Evolutionary conservation across 2,797 vertebrate species (phyloP).

Genomic region (Argentina silus): DNA sequence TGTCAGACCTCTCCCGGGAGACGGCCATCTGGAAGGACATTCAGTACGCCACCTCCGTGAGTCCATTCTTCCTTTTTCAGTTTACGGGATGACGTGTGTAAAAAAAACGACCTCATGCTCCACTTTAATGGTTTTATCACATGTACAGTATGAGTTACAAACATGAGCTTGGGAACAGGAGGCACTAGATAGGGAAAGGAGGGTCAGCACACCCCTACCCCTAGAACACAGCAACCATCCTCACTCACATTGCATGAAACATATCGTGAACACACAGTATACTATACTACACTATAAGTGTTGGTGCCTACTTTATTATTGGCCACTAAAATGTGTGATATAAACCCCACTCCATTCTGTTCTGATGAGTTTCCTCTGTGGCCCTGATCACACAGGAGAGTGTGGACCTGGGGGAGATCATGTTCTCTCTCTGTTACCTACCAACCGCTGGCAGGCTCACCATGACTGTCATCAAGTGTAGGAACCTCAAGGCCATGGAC

Average conservation of each 20-base stretch:
- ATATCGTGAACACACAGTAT: no score
- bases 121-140: neutral
- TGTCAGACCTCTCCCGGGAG: slow-evolving; percentile 83
- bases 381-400: slow-evolving; percentile 75
- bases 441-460: slow-evolving; percentile 89
- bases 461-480: slow-evolving; percentile 87
- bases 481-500: slow-evolving; percentile 91
- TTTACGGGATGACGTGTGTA: no score
- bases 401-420: slow-evolving; percentile 89
- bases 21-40: slow-evolving; percentile 88
- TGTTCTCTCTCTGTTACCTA: slow-evolving; percentile 91
- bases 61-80: slow-evolving; percentile 41
- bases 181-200: neutral
- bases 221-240: neutral
- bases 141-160: neutral
- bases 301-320: neutral
- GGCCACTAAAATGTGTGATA: neutral
- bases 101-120: neutral
- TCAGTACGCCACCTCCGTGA: slow-evolving; percentile 84
- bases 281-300: neutral
- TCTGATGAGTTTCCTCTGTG: slow-evolving; percentile 4
- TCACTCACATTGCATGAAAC: neutral
- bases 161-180: neutral
- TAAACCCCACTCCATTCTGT: neutral
- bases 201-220: neutral